Percentiles rank a stretch among this genome's conserved stretches.
These are phyloP conservation scores for Hydropsyche tenuis DNA, from an alignment of 1,140 invertebrate genomes.

Conservation along the genomic window DNA sequence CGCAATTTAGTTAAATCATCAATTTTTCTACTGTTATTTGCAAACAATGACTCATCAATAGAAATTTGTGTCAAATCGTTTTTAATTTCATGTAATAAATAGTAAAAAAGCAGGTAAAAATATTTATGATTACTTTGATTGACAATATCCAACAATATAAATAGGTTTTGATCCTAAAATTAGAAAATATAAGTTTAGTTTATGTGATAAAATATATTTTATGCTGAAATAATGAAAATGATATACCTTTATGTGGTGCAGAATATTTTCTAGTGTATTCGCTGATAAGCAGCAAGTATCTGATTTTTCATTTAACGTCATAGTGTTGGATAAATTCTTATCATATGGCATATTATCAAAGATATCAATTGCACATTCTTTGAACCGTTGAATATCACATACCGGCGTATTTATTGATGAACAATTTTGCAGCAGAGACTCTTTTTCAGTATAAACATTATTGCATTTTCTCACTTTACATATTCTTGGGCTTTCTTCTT, in stretches of 20 bases:
- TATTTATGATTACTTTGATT: background rate
- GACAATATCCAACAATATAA: slow-evolving; percentile 1
- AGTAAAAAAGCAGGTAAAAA: slow-evolving; percentile 27
- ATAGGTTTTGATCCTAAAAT: slow-evolving; percentile 21
- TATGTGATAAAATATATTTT: background rate
- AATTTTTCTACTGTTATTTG: background rate
- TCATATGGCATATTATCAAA: background rate
- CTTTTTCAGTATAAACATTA: slow-evolving; percentile 43
- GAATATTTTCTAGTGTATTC: slow-evolving; percentile 1
- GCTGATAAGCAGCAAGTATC: background rate
- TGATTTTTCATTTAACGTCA: background rate
- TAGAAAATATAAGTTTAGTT: background rate
- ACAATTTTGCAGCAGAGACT: background rate
- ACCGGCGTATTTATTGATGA: background rate
- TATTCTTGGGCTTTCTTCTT: slow-evolving; percentile 61
- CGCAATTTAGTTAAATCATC: background rate
- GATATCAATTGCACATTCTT: background rate
- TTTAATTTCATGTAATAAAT: slow-evolving; percentile 29
- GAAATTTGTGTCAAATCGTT: slow-evolving; percentile 8
- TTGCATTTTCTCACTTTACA: slow-evolving; percentile 65
- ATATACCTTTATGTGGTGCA: slow-evolving; percentile 27
- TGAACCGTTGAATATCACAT: background rate
- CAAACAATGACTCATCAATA: background rate
- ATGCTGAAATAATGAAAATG: background rate
- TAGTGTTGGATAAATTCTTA: background rate